Evolutionary conservation across 2,888 invertebrate species (phyloP), one percentile per base, ranked within the genome.

Genomic region (Xestia ashworthii): DNA sequence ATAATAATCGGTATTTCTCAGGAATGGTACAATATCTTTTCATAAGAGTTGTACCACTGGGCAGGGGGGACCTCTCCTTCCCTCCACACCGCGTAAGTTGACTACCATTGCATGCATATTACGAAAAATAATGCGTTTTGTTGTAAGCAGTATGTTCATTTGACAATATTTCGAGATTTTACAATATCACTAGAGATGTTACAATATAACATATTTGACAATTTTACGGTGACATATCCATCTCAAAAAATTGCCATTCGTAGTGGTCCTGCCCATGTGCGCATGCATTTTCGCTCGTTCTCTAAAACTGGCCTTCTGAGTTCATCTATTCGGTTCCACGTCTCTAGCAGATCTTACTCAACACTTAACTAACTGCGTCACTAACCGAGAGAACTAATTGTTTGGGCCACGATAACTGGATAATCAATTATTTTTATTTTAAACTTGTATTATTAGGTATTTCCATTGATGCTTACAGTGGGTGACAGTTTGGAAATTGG

Each of bases 291-390:
- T 19, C 16, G 2, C 5, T 5, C 5, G 0, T 38, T 80, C 3
- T 41, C 25, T n/a, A 3, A 25, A 48, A 22, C 14, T 14, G 0
- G 14, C 38, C 38, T 82, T 53, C 82, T 82, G 58, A 5, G 5
- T 2, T 9, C 38, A n/a, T 38, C 9, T 66, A 38, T 11, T 60
- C 50, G 25, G 25, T 60, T 44, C 38, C 81, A 68, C 66, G 85
- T 84, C 85, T 71, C 58, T 55, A 77, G 73, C 85, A 87, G 82
- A 70, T 78, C 84, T 87, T 79, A 83, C 82, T 85, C 76, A 65
- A 53, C 74, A 84, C 81, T 85, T 81, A 84, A 79, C 83, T 32
- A 79, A 83, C 75, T 76, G 76, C 77, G 50, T 50, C 71, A 72
- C 71, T 84, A 77, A 69, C 74, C 48, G 55, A 71, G 60, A 81